Conservation (phyloP, 2,888 invertebrate genomes). For the Eumacrocentrus americanus region DNA sequence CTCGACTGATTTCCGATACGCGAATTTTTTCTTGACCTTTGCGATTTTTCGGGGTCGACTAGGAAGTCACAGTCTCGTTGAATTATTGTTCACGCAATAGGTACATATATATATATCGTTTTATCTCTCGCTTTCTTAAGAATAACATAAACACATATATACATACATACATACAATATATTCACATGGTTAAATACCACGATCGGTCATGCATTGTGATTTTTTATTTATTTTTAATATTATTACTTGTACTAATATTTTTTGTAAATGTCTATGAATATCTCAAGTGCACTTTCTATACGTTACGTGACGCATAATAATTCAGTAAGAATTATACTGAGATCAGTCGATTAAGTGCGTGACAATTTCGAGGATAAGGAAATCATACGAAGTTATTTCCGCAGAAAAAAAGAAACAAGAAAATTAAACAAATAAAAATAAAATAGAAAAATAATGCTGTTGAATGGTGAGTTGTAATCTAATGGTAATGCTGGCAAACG, state of each 20-base stretch:
- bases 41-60: slow-evolving; percentile 20
- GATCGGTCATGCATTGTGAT: background rate
- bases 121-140: too few relatives aligned
- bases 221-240: background rate
- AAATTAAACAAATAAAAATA: background rate
- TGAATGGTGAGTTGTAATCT: background rate
- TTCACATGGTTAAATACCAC: background rate
- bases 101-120: background rate
- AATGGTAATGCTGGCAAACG: background rate
- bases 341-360: slow-evolving; percentile 17
- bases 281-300: slow-evolving; percentile 19
- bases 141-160: too few relatives aligned
- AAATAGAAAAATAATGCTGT: background rate
- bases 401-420: background rate
- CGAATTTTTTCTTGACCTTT: slow-evolving; percentile 17
- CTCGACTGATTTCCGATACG: slow-evolving; percentile 13
- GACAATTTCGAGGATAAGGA: slow-evolving; percentile 7
- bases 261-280: background rate
- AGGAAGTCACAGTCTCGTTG: slow-evolving; percentile 18
- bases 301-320: slow-evolving; percentile 21
- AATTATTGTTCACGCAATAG: background rate
- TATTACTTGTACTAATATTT: background rate
- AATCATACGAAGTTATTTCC: background rate
- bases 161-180: background rate
- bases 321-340: slow-evolving; percentile 16